Conservation (phyloP, 1,140 invertebrate species). For the Drosophila hydei region DNA sequence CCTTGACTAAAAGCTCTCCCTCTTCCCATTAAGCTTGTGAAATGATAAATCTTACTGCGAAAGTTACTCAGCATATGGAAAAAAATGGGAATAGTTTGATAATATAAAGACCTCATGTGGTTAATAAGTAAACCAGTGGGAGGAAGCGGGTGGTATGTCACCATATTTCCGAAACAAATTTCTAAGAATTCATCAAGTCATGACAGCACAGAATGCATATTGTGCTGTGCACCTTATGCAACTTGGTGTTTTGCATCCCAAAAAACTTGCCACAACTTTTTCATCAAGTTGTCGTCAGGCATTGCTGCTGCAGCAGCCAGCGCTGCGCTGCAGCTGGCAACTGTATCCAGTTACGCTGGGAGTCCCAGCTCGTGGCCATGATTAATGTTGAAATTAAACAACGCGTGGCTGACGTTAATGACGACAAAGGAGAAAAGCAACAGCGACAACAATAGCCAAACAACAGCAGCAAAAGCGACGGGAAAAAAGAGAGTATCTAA, state of each 20-base stretch:
- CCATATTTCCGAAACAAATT: conserved; percentile 1
- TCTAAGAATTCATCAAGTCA: conserved; percentile 6
- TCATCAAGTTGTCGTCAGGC: conserved; percentile 46
- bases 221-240: conserved; percentile 3
- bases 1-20: background rate
- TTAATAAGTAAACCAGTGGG: background rate
- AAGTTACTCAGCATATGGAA: background rate
- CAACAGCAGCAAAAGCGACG: conserved; percentile 4
- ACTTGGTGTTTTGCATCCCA: conserved; percentile 9
- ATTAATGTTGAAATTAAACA: conserved; percentile 80
- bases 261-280: conserved; percentile 49
- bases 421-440: conserved; percentile 61
- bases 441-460: conserved; percentile 50
- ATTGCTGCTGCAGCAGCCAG: conserved; percentile 6
- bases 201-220: conserved; percentile 3
- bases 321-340: conserved; percentile 39
- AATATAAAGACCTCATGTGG: conserved; percentile 16
- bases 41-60: background rate
- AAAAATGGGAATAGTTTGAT: conserved; percentile 8
- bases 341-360: conserved; percentile 41
- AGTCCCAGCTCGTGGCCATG: conserved; percentile 40
- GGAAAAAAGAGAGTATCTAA: conserved; percentile 19
- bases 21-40: background rate
- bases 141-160: background rate
- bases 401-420: conserved; percentile 72